Conservation (phyloP, 1,140 invertebrate species). For the Drosophila guanche region DNA sequence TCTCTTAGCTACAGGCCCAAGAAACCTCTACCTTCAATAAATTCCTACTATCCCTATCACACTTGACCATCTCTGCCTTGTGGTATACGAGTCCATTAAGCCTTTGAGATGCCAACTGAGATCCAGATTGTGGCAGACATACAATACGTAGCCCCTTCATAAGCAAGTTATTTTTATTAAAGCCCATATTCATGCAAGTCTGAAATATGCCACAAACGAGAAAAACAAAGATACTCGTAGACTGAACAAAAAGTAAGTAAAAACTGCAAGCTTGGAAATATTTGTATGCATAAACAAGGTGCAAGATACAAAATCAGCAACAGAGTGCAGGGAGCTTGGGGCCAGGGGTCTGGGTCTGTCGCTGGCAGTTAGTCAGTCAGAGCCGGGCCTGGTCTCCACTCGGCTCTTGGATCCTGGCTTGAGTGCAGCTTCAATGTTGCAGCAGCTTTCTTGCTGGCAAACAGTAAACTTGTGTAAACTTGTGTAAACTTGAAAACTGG, state of each 20-base stretch:
- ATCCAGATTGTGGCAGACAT: slow-evolving; percentile 46
- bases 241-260: slow-evolving; percentile 33
- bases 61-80: slow-evolving; percentile 19
- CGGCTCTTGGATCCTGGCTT: slow-evolving; percentile 14
- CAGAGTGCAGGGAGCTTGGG: slow-evolving; percentile 4
- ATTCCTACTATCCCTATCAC: slow-evolving; percentile 26
- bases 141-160: slow-evolving; percentile 15
- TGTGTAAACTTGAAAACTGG: slow-evolving; percentile 80
- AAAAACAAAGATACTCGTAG: slow-evolving; percentile 20
- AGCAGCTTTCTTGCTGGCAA: slow-evolving; percentile 51
- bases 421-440: slow-evolving; percentile 32
- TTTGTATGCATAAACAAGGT: slow-evolving; percentile 73
- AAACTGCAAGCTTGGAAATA: slow-evolving; percentile 64
- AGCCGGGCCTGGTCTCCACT: slow-evolving; percentile 15
- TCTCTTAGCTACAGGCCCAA: background rate
- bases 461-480: slow-evolving; percentile 62
- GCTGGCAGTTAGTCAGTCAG: slow-evolving; percentile 39
- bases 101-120: slow-evolving; percentile 9
- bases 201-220: slow-evolving; percentile 38
- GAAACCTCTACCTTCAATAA: slow-evolving; percentile 4
- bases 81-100: slow-evolving; percentile 48
- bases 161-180: slow-evolving; percentile 59
- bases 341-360: no score
- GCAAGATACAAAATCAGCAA: slow-evolving; percentile 58
- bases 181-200: slow-evolving; percentile 47